Base-by-base conservation (phyloP, 2,113 vertebrate species). In the Solea solea region DNA sequence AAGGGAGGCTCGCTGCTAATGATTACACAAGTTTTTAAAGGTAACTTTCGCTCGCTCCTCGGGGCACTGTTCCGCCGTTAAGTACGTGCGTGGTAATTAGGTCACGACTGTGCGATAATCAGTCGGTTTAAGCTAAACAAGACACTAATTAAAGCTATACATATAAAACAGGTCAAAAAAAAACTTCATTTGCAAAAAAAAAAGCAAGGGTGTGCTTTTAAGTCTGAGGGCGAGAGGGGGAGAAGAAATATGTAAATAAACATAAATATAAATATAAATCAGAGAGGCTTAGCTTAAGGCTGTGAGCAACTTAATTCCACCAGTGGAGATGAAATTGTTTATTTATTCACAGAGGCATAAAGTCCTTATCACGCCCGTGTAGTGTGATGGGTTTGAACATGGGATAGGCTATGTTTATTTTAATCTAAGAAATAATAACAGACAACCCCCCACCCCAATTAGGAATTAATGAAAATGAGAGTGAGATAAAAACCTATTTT, bases 341-440 rank as follows among this genome's bases (percentile, higher is more conserved):
- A 94, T 94, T 93, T 93, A 93, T 94, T 91, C 92, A 93, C 88
- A 91, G 91, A 91, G 88, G 89, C 91, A 92, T 91, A 89, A 90
- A 93, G 91, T 93, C 91, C 93, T 94, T 94, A 94, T 94, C 93
- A 81, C 89, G 85, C 84, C 82, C 71, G 84, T 94, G 94, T 94
- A 92, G 91, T 91, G 91, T 92, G 92, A 94, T 93, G 93, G 91
- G 92, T 94, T 94, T 94, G 90, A 94, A 94, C 94, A 94, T 91
- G 91, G 92, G 90, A 91, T 88, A 91, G 92, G 94, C 93, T 90
- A 94, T 94, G 93, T 93, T 94, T 94, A 94, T 94, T 94, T 94
- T 94, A 94, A 94, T 94, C 94, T 94, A 93, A 94, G 94, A 93
- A 93, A 94, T 94, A 94, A 94, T 94, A 94, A 93, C 93, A 93